A percentile compares a stretch with the other conserved stretches of the same genome.
phyloP scores from a whole-genome alignment of 2,113 vertebrate genomes.

The Passer montanus region DNA sequence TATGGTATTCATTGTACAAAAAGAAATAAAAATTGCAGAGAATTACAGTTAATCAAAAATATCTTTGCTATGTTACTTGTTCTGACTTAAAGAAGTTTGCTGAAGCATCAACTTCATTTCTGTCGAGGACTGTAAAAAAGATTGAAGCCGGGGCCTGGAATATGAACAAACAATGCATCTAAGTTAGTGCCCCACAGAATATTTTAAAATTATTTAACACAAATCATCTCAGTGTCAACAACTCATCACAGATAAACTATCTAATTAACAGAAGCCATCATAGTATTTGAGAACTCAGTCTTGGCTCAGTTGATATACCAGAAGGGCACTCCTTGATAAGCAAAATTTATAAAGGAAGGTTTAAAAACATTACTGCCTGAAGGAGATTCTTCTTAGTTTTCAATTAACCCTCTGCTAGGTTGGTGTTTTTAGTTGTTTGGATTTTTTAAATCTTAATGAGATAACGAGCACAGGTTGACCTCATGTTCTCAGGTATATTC shows the following conservation, averaged over 20 bases:
- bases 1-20: constrained; percentile 19
- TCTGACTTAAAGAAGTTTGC: constrained; percentile 65
- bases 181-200: constrained; percentile 79
- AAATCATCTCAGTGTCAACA: constrained; percentile 84
- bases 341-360: constrained; percentile 81
- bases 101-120: constrained; percentile 66
- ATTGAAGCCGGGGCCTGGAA: constrained; percentile 67
- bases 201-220: constrained; percentile 86
- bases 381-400: constrained; percentile 72
- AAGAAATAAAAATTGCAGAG: constrained; percentile 30
- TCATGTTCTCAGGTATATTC: constrained; percentile 43
- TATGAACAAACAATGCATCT: constrained; percentile 75
- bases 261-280: constrained; percentile 85
- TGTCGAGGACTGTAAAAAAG: constrained; percentile 61
- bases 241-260: constrained; percentile 84
- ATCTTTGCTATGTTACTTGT: constrained; percentile 46
- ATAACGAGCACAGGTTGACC: constrained; percentile 7
- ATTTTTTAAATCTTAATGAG: constrained; percentile 1
- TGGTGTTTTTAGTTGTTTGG: neutral
- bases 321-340: constrained; percentile 85
- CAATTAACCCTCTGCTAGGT: constrained; percentile 78
- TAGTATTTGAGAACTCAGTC: constrained; percentile 85
- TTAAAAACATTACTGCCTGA: constrained; percentile 74
- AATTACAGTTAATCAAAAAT: constrained; percentile 49
- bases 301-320: constrained; percentile 82